Conservation (phyloP, 2,113 vertebrate genomes). For the Grammomys dolichurus region DNA sequence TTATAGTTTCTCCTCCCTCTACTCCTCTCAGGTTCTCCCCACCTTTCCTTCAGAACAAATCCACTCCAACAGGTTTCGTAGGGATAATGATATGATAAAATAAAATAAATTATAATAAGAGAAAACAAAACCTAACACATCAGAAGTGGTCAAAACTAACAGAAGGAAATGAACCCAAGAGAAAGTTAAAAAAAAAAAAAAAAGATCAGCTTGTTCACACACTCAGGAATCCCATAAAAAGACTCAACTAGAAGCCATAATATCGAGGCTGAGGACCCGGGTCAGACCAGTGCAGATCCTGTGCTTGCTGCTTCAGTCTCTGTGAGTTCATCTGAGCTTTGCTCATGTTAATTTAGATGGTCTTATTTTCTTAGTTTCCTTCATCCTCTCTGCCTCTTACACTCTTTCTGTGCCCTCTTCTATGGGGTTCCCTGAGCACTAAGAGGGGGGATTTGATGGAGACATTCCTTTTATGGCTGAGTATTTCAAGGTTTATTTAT, state of each 20-base stretch:
- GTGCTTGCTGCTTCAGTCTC: too few species aligned
- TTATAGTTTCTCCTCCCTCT: too few species aligned
- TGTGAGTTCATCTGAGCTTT: not conserved
- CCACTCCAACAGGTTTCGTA: not conserved
- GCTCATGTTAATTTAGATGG: not conserved
- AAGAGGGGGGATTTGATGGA: not conserved
- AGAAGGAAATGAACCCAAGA: not conserved
- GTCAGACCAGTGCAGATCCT: not conserved
- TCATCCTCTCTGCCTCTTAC: not conserved
- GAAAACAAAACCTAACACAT: not conserved
- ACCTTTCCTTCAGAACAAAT: not conserved
- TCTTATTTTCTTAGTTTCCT: not conserved
- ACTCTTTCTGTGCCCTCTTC: not conserved
- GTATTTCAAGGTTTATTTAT: not conserved
- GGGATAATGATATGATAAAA: not conserved
- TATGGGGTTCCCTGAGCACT: not conserved
- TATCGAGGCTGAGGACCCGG: too few species aligned
- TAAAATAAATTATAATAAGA: not conserved
- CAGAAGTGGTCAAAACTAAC: not conserved
- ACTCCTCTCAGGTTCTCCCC: too few species aligned
- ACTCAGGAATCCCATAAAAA: not conserved
- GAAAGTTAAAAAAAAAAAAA: not conserved
- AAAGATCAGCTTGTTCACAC: not conserved
- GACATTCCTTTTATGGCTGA: not conserved
- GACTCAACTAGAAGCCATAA: not conserved